Evolutionary conservation across 2,888 invertebrate genomes (phyloP).

Genomic region (Philereme vetulata): DNA sequence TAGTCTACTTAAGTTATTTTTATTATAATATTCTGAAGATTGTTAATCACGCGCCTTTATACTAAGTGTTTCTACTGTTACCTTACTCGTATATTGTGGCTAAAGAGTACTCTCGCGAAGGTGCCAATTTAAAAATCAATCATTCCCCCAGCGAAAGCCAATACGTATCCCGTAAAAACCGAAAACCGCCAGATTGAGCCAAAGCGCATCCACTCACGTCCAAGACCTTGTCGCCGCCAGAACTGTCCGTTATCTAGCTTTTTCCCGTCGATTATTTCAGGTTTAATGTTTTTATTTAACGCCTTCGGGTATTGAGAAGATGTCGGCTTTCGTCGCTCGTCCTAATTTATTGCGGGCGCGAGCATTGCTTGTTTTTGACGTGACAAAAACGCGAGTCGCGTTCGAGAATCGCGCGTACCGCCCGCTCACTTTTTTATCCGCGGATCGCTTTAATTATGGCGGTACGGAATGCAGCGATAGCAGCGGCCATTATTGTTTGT

Average conservation of each 20-base stretch:
- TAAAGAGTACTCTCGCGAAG: background rate
- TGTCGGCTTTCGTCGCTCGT: conserved; percentile 76
- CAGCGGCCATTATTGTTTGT: conserved; percentile 33
- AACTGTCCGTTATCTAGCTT: conserved; percentile 73
- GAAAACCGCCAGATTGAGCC: conserved; percentile 47
- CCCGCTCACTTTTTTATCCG: conserved; percentile 67
- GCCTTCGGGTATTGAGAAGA: conserved; percentile 73
- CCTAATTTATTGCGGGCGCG: conserved; percentile 78
- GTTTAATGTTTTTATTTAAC: conserved; percentile 83
- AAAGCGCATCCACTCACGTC: conserved; percentile 56
- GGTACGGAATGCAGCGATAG: conserved; percentile 50
- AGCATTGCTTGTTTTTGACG: conserved; percentile 68
- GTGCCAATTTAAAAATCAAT: conserved; percentile 42
- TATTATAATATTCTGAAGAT: too few relatives aligned
- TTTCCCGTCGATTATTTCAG: conserved; percentile 78
- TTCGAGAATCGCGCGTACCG: conserved; percentile 57
- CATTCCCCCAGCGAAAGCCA: background rate
- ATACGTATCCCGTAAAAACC: conserved; percentile 43
- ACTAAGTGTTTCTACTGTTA: background rate
- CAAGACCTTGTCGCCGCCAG: conserved; percentile 66
- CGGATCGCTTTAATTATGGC: conserved; percentile 76
- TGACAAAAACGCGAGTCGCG: conserved; percentile 66
- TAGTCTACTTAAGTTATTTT: too few relatives aligned
- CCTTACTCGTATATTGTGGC: too few relatives aligned
- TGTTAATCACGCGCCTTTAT: background rate